Evolutionary conservation across 2,888 invertebrate species (phyloP).

Genomic region (Scotopteryx bipunctaria): DNA sequence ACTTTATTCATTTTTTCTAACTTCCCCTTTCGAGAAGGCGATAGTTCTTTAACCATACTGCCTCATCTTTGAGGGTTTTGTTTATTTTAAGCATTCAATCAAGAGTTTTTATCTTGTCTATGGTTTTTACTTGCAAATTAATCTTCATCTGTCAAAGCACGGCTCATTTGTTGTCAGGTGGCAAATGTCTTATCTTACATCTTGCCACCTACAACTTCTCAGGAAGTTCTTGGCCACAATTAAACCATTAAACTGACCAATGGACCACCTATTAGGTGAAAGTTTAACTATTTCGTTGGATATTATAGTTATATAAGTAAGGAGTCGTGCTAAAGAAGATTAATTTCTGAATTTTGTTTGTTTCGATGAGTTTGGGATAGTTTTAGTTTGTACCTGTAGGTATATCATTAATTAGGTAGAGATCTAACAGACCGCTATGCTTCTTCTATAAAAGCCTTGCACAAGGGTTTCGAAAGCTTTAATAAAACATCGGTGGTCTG

Average conservation of each 20-base stretch:
- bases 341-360: too few species aligned
- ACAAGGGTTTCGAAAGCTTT: conserved; percentile 30
- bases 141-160: conserved; percentile 67
- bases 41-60: too few species aligned
- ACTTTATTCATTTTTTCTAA: too few species aligned
- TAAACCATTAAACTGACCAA: conserved; percentile 32
- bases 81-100: too few species aligned
- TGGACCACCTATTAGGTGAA: conserved; percentile 44
- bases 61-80: too few species aligned
- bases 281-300: not conserved
- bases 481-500: conserved; percentile 26
- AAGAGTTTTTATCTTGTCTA: too few species aligned
- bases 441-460: conserved; percentile 13
- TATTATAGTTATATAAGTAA: not conserved
- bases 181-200: conserved; percentile 53
- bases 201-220: conserved; percentile 55
- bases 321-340: too few species aligned
- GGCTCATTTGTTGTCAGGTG: conserved; percentile 50
- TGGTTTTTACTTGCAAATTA: conserved; percentile 41
- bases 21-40: too few species aligned
- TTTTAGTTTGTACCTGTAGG: too few species aligned
- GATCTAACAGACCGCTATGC: too few species aligned
- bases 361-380: too few species aligned
- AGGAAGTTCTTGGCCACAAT: conserved; percentile 10
- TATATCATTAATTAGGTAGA: too few species aligned